phyloP scores from a whole-genome alignment of 1,140 invertebrate genomes.

The Saccostrea glomerata region DNA sequence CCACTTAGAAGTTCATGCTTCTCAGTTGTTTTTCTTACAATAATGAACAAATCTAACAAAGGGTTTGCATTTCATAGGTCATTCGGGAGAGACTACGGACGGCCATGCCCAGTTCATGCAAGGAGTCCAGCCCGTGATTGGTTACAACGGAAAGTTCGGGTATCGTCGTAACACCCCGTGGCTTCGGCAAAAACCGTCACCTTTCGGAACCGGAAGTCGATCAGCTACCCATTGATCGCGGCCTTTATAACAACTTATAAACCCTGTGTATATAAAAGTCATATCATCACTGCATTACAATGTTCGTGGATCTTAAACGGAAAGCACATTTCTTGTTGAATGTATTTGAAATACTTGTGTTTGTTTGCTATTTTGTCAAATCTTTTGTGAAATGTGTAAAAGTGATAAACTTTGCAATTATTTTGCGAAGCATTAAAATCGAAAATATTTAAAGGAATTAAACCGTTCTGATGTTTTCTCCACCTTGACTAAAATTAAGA shows the following conservation, averaged over 20 bases:
- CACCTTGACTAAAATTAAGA: too few species aligned
- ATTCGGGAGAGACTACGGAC: slow-evolving; percentile 73
- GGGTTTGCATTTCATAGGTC: slow-evolving; percentile 62
- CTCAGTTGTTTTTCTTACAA: neutral
- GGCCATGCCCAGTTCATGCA: slow-evolving; percentile 78
- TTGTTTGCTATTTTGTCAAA: too few species aligned
- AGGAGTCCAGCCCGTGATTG: slow-evolving; percentile 72
- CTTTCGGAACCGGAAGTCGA: slow-evolving; percentile 74
- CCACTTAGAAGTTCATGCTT: neutral
- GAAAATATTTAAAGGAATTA: too few species aligned
- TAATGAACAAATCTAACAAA: neutral
- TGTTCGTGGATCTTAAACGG: neutral
- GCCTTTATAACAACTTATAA: neutral
- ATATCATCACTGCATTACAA: neutral
- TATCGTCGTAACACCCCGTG: slow-evolving; percentile 78
- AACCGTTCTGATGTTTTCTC: too few species aligned
- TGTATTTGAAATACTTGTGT: neutral
- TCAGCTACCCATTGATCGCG: slow-evolving; percentile 63
- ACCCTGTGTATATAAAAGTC: neutral
- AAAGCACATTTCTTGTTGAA: neutral
- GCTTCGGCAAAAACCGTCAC: slow-evolving; percentile 75
- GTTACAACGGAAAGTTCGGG: slow-evolving; percentile 78
- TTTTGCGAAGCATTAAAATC: too few species aligned
- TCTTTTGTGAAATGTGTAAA: too few species aligned
- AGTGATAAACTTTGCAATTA: too few species aligned